Evolutionary conservation across 2,888 invertebrate genomes (phyloP), one percentile per base, ranked within the genome.

Genomic region (Brachylomia viminalis): DNA sequence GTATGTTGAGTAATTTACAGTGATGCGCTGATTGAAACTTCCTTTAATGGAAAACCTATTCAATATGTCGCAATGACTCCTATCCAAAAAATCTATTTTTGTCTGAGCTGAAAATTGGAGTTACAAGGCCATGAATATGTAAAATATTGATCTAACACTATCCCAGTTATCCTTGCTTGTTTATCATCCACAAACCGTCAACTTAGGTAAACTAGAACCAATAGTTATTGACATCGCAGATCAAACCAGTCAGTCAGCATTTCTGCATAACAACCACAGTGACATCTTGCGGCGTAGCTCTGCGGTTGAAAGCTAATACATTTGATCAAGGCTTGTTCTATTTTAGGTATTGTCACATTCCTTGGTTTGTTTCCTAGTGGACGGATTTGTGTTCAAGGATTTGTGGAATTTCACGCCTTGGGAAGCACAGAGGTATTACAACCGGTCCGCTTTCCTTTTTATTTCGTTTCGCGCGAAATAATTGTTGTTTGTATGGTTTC

Each of bases 181-280:
- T 11, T 27, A 64, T 20, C 27, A 65, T 20, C 33, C 17, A 17
- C 42, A 68, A 67, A 52, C 42, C 7, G 2, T 27, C 1, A 58
- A 75, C 47, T 30, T 42, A 54, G 59, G 67, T 54, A 74, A 78
- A 78, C 61, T 45, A 11, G 38, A 49, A 8, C 23, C 65, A 47
- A 59, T 42, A 58, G 71, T 65, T 61, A 76, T 75, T 77, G 64
- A 64, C 7, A 84, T 79, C 81, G 42, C 78, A 82, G 54, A 79
- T 47, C 64, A 69, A 86, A 87, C 87, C 77, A 72, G 87, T 88
- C 76, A 52, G 73, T 83, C 81, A 71, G 76, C 85, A 87, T 88
- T 87, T 79, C 81, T 80, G 71, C 47, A 52, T 67, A 59, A 54
- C 59, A 58, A 84, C 80, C 78, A 23, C 73, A 77, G 64, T 8